Conservation (phyloP, 1,140 invertebrate genomes). For the Drosophila insularis region DNA sequence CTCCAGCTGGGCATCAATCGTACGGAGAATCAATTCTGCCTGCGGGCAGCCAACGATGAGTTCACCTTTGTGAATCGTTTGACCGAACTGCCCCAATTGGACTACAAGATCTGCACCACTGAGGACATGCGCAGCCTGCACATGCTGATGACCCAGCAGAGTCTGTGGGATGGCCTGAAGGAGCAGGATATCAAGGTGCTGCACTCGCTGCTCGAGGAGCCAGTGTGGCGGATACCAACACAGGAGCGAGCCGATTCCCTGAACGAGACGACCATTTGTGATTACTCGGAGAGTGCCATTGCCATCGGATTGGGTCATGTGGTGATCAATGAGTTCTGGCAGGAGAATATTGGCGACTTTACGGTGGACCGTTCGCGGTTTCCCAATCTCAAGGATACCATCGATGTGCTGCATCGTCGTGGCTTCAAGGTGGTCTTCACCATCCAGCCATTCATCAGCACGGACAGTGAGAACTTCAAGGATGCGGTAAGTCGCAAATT, state of each 20-base stretch:
- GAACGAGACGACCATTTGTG: constrained; percentile 88
- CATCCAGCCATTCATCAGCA: constrained; percentile 93
- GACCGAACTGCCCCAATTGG: constrained; percentile 87
- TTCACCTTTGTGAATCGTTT: constrained; percentile 89
- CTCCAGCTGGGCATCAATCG: constrained; percentile 90
- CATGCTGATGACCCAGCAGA: constrained; percentile 87
- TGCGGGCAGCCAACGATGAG: constrained; percentile 89
- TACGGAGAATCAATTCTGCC: constrained; percentile 87
- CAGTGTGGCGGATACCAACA: constrained; percentile 92
- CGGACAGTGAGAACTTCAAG: constrained; percentile 90
- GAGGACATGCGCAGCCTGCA: constrained; percentile 90
- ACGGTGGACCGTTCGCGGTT: constrained; percentile 88
- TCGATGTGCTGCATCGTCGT: constrained; percentile 90
- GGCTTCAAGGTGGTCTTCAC: constrained; percentile 93
- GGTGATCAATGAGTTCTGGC: constrained; percentile 92
- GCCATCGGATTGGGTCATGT: constrained; percentile 90
- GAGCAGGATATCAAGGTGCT: constrained; percentile 88
- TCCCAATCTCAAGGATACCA: constrained; percentile 89
- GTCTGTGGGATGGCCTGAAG: constrained; percentile 91
- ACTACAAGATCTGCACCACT: constrained; percentile 93
- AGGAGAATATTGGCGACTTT: constrained; percentile 90
- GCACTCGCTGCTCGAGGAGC: constrained; percentile 90
- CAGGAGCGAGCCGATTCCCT: constrained; percentile 84
- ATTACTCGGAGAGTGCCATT: constrained; percentile 92
- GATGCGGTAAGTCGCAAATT: constrained; percentile 88